phyloP scores from a whole-genome alignment of 2,888 invertebrate species.

The Diloba caeruleocephala region DNA sequence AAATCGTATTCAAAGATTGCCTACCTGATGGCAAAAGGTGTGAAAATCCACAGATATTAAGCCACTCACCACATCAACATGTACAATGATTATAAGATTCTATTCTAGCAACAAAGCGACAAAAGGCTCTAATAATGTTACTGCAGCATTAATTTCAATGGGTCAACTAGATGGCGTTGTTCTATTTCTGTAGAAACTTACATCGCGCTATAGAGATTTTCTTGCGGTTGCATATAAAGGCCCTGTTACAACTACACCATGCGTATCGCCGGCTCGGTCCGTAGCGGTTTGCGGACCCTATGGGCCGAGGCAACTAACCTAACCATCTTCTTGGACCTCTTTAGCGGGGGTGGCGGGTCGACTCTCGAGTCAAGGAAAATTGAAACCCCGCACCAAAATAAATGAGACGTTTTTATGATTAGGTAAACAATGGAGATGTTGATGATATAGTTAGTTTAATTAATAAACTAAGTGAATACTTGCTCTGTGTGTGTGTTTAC shows the following conservation, averaged over 20 bases:
- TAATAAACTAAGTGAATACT: background rate
- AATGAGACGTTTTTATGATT: background rate
- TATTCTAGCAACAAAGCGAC: too few relatives aligned
- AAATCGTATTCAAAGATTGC: too few relatives aligned
- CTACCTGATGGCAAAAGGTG: too few relatives aligned
- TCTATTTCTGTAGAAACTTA: conserved; percentile 39
- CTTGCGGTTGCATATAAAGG: conserved; percentile 53
- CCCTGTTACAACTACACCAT: rapidly evolving
- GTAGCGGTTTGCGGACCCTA: conserved; percentile 91
- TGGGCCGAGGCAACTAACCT: conserved; percentile 88
- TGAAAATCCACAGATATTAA: too few relatives aligned
- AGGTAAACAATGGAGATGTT: conserved; percentile 11
- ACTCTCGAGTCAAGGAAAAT: conserved; percentile 84
- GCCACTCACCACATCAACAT: too few relatives aligned
- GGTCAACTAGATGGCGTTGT: conserved; percentile 63
- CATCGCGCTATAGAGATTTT: conserved; percentile 64
- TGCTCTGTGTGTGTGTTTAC: background rate
- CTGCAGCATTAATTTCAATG: conserved; percentile 1
- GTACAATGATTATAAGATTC: too few relatives aligned
- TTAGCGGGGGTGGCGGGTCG: conserved; percentile 85
- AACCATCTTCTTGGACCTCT: conserved; percentile 87
- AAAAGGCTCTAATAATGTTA: too few relatives aligned
- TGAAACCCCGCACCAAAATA: conserved; percentile 76
- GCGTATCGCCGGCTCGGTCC: conserved; percentile 94
- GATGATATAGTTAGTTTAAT: conserved; percentile 33